phyloP scores from a whole-genome alignment of 2,797 vertebrate species.

The Xerus rutilus region DNA sequence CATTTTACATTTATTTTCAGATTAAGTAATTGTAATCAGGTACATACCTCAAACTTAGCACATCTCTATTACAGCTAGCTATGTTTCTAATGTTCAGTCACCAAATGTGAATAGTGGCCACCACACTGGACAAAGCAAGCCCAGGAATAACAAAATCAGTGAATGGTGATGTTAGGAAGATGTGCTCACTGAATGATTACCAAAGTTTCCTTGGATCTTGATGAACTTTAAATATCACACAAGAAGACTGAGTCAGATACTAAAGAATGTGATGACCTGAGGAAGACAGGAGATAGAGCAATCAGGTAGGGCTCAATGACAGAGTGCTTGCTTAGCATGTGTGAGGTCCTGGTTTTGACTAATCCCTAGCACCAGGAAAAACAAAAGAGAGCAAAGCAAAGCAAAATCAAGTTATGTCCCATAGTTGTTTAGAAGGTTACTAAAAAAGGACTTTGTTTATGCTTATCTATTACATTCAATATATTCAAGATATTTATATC shows the following conservation, averaged over 20 bases:
- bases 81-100: not conserved
- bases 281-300: not conserved
- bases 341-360: not conserved
- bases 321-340: not conserved
- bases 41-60: not conserved
- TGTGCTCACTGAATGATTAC: not conserved
- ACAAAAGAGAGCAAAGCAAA: not conserved
- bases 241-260: not conserved
- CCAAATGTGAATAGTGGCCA: not conserved
- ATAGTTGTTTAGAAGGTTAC: not conserved
- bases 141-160: not conserved
- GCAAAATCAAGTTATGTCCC: not conserved
- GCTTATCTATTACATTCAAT: not conserved
- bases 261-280: not conserved
- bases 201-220: not conserved
- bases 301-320: not conserved
- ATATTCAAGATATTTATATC: not conserved
- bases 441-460: not conserved
- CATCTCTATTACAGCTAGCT: not conserved
- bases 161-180: not conserved
- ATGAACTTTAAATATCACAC: not conserved
- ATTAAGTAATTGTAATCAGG: not conserved
- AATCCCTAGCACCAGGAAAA: not conserved
- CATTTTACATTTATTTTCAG: not conserved
- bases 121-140: not conserved